Evolutionary conservation across 2,888 invertebrate genomes (phyloP), one percentile per base, ranked within the genome.

Genomic region (Aromia moschata): DNA sequence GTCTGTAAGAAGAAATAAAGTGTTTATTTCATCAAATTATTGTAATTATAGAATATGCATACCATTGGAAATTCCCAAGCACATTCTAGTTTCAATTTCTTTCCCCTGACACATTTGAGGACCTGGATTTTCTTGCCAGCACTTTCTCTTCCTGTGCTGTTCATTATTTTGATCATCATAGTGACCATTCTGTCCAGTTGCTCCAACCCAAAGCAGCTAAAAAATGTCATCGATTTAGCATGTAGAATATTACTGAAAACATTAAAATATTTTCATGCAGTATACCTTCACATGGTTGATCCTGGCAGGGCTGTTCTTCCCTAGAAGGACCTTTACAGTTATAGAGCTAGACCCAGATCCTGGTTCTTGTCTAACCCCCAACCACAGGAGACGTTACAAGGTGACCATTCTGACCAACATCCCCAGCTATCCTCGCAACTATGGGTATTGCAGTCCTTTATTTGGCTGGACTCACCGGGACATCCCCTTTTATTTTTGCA

Each of bases 331-430:
- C 78, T 16, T 73, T 74, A 60, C 80, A 79, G 38, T 78, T 78
- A 30, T 70, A n/a, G 70, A 1, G 82, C 84, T 41, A 87, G 76
- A 62, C n/a, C n/a, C 94, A 94, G 63, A 84, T 84, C 16, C 94
- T 84, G 0, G 87, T 85, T 57, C 93, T 85, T 12, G 86, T 84
- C 43, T n/a, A n/a, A n/a, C n/a, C n/a, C n/a, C 41, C 84, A 80
- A 0, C 89, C 90, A 73, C 94, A 93, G 0, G 87, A 85, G 0
- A 87, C 89, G 15, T 90, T 90, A 72, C 94, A 94, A 9, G 85
- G 84, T 1, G 91, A 87, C 91, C 92, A 94, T 44, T 93, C 93
- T 0, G 89, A 87, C 94, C 94, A 95, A 70, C 93, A 93, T 1
- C 90, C 87, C 93, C 93, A 93, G 72, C 89, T 87, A 30, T 88